Evolutionary conservation across 1,140 invertebrate species (phyloP).

Genomic region (Caenorhabditis tropicalis): DNA sequence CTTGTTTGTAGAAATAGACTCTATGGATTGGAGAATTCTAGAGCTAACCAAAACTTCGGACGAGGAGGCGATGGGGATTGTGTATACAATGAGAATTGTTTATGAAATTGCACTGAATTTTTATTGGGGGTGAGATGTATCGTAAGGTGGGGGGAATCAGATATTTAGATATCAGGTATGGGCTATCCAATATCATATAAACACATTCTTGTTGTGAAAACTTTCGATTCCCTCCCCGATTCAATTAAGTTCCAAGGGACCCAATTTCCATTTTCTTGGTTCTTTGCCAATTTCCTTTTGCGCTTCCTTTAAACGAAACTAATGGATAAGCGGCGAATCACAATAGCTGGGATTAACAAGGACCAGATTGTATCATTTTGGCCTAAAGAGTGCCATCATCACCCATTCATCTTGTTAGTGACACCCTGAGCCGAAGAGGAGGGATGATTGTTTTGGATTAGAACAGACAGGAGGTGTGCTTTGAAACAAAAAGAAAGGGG

Average conservation of each 20-base stretch:
- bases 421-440: neutral
- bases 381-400: neutral
- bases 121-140: no score
- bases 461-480: neutral
- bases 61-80: no score
- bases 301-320: neutral
- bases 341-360: neutral
- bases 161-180: constrained; percentile 14
- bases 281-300: neutral
- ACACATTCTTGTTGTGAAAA: neutral
- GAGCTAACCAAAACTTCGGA: no score
- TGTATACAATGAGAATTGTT: constrained; percentile 34
- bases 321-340: neutral
- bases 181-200: constrained; percentile 20
- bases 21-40: neutral
- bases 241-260: neutral
- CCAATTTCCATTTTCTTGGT: neutral
- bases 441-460: neutral
- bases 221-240: neutral
- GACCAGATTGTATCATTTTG: constrained; percentile 24
- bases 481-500: neutral
- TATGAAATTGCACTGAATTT: neutral
- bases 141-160: no score
- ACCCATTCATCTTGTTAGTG: constrained; percentile 33
- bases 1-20: constrained; percentile 40